A percentile compares a stretch with the other conserved stretches of the same genome.
Conservation (phyloP, 1,140 invertebrate genomes). For the Parapsyche elsis region DNA sequence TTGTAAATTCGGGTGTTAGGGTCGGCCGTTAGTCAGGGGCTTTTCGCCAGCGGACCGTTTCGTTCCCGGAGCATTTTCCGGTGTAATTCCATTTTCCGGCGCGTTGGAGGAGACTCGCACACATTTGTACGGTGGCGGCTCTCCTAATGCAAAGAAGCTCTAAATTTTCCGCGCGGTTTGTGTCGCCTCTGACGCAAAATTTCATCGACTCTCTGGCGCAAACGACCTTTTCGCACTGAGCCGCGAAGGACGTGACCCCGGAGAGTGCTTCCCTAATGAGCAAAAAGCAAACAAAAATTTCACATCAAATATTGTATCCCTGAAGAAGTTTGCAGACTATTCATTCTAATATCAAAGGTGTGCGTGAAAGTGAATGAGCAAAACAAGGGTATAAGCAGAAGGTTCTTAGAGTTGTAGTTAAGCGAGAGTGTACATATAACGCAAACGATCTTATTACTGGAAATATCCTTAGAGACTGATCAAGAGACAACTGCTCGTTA, state of each 20-base stretch:
- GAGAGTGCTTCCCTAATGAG: no score
- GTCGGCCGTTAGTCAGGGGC: not conserved
- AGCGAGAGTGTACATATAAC: no score
- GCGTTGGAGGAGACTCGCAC: constrained; percentile 24
- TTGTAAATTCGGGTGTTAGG: constrained; percentile 4
- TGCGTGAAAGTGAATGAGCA: no score
- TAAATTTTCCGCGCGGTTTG: constrained; percentile 47
- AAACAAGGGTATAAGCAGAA: no score
- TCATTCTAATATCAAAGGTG: no score
- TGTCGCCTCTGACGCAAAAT: constrained; percentile 11
- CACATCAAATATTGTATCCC: no score
- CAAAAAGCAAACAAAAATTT: no score
- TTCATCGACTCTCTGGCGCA: constrained; percentile 13
- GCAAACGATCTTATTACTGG: not conserved
- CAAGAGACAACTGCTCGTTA: constrained; percentile 8
- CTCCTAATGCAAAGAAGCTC: constrained; percentile 42
- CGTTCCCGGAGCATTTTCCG: constrained; percentile 21
- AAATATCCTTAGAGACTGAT: not conserved
- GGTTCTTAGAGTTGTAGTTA: no score
- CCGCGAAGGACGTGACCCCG: not conserved
- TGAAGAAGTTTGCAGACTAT: no score
- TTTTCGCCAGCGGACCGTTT: not conserved
- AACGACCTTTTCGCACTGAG: constrained; percentile 3
- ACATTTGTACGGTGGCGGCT: constrained; percentile 13
- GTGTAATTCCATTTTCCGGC: constrained; percentile 47